These are phyloP conservation scores for Scophthalmus maximus DNA, from an alignment of 2,113 vertebrate species.

Conservation along the genomic window DNA sequence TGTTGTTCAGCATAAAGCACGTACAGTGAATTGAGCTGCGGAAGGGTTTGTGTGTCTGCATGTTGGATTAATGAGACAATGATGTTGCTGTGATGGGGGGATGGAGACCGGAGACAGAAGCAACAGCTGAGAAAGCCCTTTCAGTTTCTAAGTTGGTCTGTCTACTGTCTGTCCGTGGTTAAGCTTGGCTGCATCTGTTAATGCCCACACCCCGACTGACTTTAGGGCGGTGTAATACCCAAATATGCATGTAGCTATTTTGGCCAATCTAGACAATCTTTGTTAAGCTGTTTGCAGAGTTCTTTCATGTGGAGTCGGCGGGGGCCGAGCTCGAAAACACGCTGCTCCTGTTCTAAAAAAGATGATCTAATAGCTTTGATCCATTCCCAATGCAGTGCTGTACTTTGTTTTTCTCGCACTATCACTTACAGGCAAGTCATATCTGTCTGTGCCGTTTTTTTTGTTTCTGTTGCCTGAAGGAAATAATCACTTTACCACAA, in stretches of 20 bases:
- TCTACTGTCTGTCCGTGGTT: constrained; percentile 53
- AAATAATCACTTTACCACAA: constrained; percentile 47
- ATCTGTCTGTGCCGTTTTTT: not conserved
- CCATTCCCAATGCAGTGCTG: not conserved
- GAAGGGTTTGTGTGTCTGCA: constrained; percentile 19
- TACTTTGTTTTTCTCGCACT: not conserved
- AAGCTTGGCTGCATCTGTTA: constrained; percentile 64
- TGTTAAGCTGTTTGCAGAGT: constrained; percentile 14
- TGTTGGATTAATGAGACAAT: constrained; percentile 55
- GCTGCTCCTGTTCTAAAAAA: no score
- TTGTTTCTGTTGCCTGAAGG: constrained; percentile 3
- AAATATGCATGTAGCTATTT: constrained; percentile 51
- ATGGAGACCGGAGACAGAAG: constrained; percentile 36
- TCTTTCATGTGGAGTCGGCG: not conserved
- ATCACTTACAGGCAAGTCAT: constrained; percentile 1
- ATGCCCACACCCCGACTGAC: constrained; percentile 48
- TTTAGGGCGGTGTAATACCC: constrained; percentile 44
- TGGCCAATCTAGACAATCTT: constrained; percentile 22
- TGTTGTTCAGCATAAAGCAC: constrained; percentile 9
- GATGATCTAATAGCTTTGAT: no score
- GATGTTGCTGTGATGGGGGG: constrained; percentile 21
- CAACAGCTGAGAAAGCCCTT: constrained; percentile 74
- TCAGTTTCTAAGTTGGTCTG: constrained; percentile 60
- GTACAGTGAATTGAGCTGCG: constrained; percentile 31
- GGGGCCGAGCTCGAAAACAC: no score